Conservation (phyloP, 2,113 vertebrate genomes). For the Hippocampus barbouri region DNA sequence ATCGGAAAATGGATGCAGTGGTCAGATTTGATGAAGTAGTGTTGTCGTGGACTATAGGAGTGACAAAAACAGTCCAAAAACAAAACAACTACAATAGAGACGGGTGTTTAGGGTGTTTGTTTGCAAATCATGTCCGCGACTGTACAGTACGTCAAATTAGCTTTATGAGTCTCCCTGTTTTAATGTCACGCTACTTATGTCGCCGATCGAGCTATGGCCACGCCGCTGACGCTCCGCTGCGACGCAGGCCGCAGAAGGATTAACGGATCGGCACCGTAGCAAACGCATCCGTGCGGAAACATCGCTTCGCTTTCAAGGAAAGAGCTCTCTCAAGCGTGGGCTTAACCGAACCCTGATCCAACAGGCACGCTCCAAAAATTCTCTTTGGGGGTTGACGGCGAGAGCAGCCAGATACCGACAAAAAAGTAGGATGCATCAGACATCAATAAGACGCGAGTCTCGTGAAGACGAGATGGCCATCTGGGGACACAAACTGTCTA, state of each 20-base stretch:
- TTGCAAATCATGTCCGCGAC: too few relatives aligned
- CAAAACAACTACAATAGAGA: too few relatives aligned
- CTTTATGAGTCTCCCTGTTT: too few relatives aligned
- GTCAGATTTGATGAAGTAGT: neutral
- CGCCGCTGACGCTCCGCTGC: too few relatives aligned
- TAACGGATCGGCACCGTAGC: neutral
- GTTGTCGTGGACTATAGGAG: too few relatives aligned
- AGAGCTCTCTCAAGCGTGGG: constrained; percentile 14
- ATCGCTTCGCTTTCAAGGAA: neutral
- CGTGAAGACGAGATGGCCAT: constrained; percentile 40
- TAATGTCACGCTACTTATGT: too few relatives aligned
- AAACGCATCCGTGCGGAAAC: too few relatives aligned
- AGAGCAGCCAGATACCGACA: constrained; percentile 46
- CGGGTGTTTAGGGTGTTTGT: too few relatives aligned
- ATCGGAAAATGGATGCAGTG: neutral
- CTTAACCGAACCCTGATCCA: constrained; percentile 7
- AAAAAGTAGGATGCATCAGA: constrained; percentile 28
- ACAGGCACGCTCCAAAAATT: constrained; percentile 26
- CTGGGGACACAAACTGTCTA: constrained; percentile 45
- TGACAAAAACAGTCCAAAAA: too few relatives aligned
- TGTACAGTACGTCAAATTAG: too few relatives aligned
- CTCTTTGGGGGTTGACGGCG: constrained; percentile 40
- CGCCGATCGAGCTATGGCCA: too few relatives aligned
- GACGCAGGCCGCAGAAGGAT: neutral
- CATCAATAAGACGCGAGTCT: constrained; percentile 24